Evolutionary conservation across 2,888 invertebrate species (phyloP).

Genomic region (Callimorpha dominula): DNA sequence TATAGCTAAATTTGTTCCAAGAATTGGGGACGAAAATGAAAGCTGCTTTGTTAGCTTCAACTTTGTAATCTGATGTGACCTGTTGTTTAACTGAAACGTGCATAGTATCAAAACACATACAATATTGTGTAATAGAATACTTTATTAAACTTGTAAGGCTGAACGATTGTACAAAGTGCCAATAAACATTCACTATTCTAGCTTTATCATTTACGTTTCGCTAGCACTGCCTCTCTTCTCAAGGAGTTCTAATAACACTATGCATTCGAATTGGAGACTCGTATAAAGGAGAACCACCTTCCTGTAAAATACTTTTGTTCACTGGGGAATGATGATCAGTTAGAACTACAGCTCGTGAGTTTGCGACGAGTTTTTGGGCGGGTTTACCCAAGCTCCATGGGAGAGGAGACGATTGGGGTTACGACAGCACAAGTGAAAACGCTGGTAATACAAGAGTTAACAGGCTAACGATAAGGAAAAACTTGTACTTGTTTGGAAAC

Average conservation of each 20-base stretch:
- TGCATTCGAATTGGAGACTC: too few species aligned
- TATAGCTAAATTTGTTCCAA: constrained; percentile 31
- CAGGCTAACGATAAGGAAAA: too few species aligned
- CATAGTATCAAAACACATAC: not conserved
- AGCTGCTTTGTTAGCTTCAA: constrained; percentile 35
- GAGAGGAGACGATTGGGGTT: too few species aligned
- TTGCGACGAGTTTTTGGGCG: too few species aligned
- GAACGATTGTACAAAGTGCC: not conserved
- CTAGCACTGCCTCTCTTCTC: not conserved
- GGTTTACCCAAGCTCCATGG: too few species aligned
- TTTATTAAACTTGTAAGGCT: not conserved
- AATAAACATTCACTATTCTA: not conserved
- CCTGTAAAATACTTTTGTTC: not conserved
- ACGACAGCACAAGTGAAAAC: too few species aligned
- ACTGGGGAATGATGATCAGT: not conserved
- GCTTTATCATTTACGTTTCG: not conserved
- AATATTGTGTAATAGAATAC: not conserved
- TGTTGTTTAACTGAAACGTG: constrained; percentile 1
- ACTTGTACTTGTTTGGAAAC: too few species aligned
- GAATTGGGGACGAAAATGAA: constrained; percentile 37
- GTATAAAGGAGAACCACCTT: not conserved
- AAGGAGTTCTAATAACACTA: not conserved
- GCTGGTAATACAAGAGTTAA: too few species aligned
- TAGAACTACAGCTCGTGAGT: too few species aligned
- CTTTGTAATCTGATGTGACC: constrained; percentile 30